Evolutionary conservation across 2,113 vertebrate genomes (phyloP), one percentile per base, ranked within the genome.

Genomic region (Phylloscopus whistleri): DNA sequence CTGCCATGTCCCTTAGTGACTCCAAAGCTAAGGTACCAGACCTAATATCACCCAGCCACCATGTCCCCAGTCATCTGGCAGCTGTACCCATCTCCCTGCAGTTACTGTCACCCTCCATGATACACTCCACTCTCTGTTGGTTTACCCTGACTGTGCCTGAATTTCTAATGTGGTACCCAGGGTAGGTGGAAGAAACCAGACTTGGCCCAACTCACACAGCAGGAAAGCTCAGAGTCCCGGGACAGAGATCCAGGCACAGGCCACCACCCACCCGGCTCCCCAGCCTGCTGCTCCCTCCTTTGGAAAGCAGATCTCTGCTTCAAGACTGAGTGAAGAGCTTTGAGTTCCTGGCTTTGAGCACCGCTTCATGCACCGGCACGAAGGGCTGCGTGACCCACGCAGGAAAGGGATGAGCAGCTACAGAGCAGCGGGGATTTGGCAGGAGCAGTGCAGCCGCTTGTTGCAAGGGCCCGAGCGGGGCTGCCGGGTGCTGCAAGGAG

Each of bases 401-500:
- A 15, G 70, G 35, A 20, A 20, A 37, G 22, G 60, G 33, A 64
- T 8, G 60, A 56, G 58, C 52, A 33, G 81, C 2, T 1, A 3
- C 1, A 11, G 60, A 11, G 33, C 14, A n/a, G 20, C 0, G 2
- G 3, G 52, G 19, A 15, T 33, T 18, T 9, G 84, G 68, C 83
- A 31, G 70, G 6, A 14, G 23, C 1, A 20, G 41, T 0, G 48
- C 67, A 11, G 35, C 41, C 8, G 9, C 0, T 22, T 16, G 52
- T 2, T 3, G 41, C 78, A 1, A 4, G 41, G 12, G 30, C 17
- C 39, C 3, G 23, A 48, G n/a, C 0, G 49, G 13, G 10, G 31
- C 55, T 30, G 24, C 51, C 5, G 3, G 5, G 8, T 3, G 60
- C 43, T 8, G 55, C 74, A 1, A 2, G 33, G 12, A 60, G 39